Percentiles rank a stretch among this genome's conserved stretches.
These are phyloP conservation scores for Nineta flava DNA, from an alignment of 2,888 invertebrate genomes.

Conservation along the genomic window DNA sequence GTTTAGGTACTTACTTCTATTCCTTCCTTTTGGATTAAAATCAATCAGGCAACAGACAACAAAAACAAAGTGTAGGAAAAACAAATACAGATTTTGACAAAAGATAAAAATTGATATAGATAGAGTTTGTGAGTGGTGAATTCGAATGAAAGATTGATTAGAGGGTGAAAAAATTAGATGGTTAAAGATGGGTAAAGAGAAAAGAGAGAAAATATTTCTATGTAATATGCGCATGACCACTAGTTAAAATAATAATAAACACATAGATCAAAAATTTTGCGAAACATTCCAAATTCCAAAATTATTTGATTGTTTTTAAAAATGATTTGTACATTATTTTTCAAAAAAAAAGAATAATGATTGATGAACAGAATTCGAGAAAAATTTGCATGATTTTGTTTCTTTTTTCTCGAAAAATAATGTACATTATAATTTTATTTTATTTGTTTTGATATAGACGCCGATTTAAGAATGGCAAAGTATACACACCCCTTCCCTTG, in stretches of 20 bases:
- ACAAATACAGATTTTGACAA: conserved; percentile 11
- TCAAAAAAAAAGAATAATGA: too few relatives aligned
- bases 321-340: too few relatives aligned
- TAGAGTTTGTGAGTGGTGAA: neutral
- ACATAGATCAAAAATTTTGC: neutral
- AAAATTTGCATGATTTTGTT: too few relatives aligned
- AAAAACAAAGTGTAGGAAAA: conserved; percentile 9
- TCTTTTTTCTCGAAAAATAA: too few relatives aligned
- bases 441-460: too few relatives aligned
- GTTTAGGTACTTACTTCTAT: conserved; percentile 29
- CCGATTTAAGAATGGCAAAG: too few relatives aligned
- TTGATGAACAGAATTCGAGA: too few relatives aligned
- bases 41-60: conserved; percentile 1
- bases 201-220: neutral
- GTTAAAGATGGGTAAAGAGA: neutral
- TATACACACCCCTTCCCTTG: too few relatives aligned
- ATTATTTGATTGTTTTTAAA: neutral
- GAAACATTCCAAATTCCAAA: neutral
- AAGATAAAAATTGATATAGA: conserved; percentile 10
- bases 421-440: too few relatives aligned
- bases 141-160: neutral
- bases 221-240: neutral
- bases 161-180: conserved; percentile 2
- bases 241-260: neutral
- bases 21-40: conserved; percentile 24